These are phyloP conservation scores for Phasianus colchicus DNA, from an alignment of 2,113 vertebrate genomes.

Conservation along the genomic window DNA sequence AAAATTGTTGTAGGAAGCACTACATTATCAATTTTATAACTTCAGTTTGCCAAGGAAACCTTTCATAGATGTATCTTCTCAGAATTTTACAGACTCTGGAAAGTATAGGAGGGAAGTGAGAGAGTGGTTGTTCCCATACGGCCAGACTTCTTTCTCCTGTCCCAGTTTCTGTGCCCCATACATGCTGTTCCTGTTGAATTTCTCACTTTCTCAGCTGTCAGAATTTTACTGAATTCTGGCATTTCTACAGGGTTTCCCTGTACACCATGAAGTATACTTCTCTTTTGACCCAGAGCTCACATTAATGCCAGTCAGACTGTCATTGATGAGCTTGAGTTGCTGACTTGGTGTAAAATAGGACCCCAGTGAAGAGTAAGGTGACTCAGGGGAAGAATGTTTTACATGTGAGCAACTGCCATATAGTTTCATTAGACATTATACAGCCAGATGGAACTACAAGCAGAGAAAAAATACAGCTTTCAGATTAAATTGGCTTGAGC, in stretches of 20 bases:
- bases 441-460: background rate
- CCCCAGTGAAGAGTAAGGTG: background rate
- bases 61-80: background rate
- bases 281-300: background rate
- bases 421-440: background rate
- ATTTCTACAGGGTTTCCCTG: background rate
- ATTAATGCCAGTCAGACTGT: background rate
- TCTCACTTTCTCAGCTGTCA: background rate
- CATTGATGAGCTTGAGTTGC: background rate
- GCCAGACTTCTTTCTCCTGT: background rate
- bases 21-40: background rate
- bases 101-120: accelerated
- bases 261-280: background rate
- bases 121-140: background rate
- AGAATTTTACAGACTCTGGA: background rate
- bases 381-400: background rate
- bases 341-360: background rate
- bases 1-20: background rate
- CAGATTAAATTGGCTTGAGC: background rate
- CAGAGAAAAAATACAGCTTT: background rate
- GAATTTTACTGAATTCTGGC: background rate
- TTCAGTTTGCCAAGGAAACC: background rate
- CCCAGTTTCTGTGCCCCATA: background rate
- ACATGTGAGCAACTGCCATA: background rate
- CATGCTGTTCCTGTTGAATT: background rate